Evolutionary conservation across 2,797 vertebrate genomes (phyloP).

Genomic region (Cuculus canorus): DNA sequence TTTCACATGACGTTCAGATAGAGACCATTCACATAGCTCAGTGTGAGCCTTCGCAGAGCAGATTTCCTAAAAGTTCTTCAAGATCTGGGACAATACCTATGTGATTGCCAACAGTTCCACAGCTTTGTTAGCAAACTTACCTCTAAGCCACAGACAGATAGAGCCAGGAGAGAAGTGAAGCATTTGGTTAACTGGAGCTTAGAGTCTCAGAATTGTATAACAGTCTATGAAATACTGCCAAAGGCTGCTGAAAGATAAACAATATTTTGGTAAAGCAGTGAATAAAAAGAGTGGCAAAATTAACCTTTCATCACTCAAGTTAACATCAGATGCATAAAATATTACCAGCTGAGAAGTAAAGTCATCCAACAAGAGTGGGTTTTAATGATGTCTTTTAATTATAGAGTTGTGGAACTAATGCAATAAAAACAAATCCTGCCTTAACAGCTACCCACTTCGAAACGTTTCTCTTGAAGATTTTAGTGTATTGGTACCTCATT

Average conservation of each 20-base stretch:
- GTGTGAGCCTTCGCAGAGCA: neutral
- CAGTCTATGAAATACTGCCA: neutral
- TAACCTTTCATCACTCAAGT: neutral
- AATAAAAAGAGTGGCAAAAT: neutral
- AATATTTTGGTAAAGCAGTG: neutral
- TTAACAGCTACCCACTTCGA: neutral
- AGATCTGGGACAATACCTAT: neutral
- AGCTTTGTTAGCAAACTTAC: neutral
- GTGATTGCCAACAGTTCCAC: neutral
- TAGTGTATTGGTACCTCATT: neutral
- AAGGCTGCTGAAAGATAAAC: conserved; percentile 1
- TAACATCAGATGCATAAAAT: neutral
- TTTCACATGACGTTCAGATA: neutral
- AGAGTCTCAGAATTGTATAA: neutral
- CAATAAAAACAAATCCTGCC: neutral
- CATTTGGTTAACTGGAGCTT: neutral
- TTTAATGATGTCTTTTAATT: neutral
- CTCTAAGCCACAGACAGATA: neutral
- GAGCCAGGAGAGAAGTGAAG: neutral
- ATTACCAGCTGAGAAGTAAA: neutral
- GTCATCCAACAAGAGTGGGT: neutral
- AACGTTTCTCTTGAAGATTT: neutral
- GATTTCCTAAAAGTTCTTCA: neutral
- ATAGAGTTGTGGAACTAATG: neutral
- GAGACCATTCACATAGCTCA: neutral